Base-by-base conservation (phyloP, 2,888 invertebrate genomes). In the Lucinisca nassula region DNA sequence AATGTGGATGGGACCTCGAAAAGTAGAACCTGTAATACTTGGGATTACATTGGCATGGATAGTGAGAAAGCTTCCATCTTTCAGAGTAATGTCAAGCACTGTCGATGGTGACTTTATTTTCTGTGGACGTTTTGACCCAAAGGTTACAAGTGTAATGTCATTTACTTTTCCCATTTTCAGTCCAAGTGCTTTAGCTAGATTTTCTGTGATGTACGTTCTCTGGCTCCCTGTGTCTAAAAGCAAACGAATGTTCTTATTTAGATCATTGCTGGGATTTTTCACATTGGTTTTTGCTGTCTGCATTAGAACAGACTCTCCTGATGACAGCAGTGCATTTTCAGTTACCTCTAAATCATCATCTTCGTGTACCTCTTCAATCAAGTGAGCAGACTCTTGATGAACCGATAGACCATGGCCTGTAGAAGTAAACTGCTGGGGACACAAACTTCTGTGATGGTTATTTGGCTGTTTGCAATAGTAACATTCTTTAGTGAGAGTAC, bases 401-500 rank as follows among this genome's bases (percentile, higher is more conserved):
- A 55, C 49, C n/a, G n/a, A n/a, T 21, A 12, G 3, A 4, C n/a
- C 14, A 6, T 37, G 3, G 4, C 72, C 37, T 51, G 51, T 72
- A 40, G 30, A n/a, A 6, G 55, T 10, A 51, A 78, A 84, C 49
- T 79, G 75, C 37, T 49, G 24, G 3, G 80, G 75, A 51, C 84
- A 84, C 3, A 84, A 24, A 78, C 81, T 85, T 37, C 72, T 55
- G 61, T 85, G 85, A 51, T 85, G 85, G 21, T 30, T 32, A 38
- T 81, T 73, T 70, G 58, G 38, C 37, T 85, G 45, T 21, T 75
- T 49, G 58, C 81, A 81, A 45, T 85, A 78, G 2, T 81, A 81
- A 70, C 85, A 81, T 21, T 45, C 17, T 72, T 35, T 81, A 24
- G 37, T 78, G 24, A 58, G 49, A 35, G 38, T 76, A 70, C 81